Base-by-base conservation (phyloP, 2,888 invertebrate species). In the Abrostola tripartita region DNA sequence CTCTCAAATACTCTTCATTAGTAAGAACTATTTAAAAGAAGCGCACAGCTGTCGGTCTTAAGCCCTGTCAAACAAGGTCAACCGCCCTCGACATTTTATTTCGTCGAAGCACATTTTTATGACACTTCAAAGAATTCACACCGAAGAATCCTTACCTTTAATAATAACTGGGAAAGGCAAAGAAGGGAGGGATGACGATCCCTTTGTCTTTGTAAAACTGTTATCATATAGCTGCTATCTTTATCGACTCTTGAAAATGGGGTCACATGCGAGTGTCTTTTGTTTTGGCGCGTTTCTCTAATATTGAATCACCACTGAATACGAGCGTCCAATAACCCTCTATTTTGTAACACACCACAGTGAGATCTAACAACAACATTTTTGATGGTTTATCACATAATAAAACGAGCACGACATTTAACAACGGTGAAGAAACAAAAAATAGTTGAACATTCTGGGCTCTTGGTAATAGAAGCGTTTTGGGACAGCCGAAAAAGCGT, bases 111-210 rank as follows among this genome's bases (percentile, higher is more conserved):
- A 76, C 66, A 79, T 82, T 84, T 81, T 81, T 78, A 74, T 76
- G 79, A 73, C 66, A 77, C 82, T 79, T 84, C 78, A 79, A 81
- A 83, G 75, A 77, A 81, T 83, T 80, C 70, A 65, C 74, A 66
- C 75, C 41, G 55, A 70, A 65, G 71, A 70, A 81, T 80, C 66
- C 70, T 73, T 70, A 53, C 64, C 68, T 80, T 77, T 84, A 77
- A 80, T 82, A 78, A 82, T 79, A 73, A 79, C 55, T 63, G 58
- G 55, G 65, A 74, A 71, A 68, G 64, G 68, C 75, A 68, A 74
- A 68, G 71, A 68, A 74, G 68, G 71, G 67, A 60, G 74, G 60
- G 74, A 78, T 72, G 55, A 65, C 61, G 67, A 49, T 65, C 35
- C 67, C 66, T 71, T 76, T 76, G 68, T 73, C 66, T 76, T 70